phyloP scores from a whole-genome alignment of 2,113 vertebrate species.

The Megaptera novaeangliae region DNA sequence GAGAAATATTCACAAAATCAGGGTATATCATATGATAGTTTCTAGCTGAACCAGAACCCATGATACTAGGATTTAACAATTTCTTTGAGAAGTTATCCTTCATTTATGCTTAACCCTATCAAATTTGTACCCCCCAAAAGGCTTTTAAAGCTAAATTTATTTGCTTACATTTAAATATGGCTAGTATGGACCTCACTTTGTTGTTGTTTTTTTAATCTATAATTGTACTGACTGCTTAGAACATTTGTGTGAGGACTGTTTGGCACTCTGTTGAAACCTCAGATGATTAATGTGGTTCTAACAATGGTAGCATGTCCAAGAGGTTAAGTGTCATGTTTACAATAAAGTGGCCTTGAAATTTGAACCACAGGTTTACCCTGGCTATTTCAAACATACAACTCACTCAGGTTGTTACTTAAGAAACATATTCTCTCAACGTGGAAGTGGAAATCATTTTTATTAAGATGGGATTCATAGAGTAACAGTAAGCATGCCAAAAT shows the following conservation, averaged over 20 bases:
- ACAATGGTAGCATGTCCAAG: not conserved
- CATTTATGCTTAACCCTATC: not conserved
- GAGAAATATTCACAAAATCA: not conserved
- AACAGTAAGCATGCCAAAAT: not conserved
- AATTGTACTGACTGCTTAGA: not conserved
- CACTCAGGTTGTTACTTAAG: not conserved
- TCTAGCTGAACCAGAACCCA: not conserved
- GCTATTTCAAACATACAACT: not conserved
- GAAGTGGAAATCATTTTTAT: not conserved
- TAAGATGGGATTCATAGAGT: not conserved
- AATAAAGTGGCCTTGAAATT: not conserved
- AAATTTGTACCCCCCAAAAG: not conserved
- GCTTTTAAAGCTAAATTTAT: not conserved
- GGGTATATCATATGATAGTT: not conserved
- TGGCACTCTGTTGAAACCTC: not conserved
- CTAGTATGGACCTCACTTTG: not conserved
- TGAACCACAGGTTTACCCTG: not conserved
- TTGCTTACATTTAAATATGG: not conserved
- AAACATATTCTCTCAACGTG: not conserved
- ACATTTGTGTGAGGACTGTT: not conserved
- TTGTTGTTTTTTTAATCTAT: not conserved
- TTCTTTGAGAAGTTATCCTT: not conserved
- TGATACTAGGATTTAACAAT: not conserved
- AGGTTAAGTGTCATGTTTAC: not conserved
- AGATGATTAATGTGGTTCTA: not conserved